A percentile compares a stretch with the other conserved stretches of the same genome.
Evolutionary conservation across 2,797 vertebrate genomes (phyloP).

Genomic region (Eulemur coronatus): DNA sequence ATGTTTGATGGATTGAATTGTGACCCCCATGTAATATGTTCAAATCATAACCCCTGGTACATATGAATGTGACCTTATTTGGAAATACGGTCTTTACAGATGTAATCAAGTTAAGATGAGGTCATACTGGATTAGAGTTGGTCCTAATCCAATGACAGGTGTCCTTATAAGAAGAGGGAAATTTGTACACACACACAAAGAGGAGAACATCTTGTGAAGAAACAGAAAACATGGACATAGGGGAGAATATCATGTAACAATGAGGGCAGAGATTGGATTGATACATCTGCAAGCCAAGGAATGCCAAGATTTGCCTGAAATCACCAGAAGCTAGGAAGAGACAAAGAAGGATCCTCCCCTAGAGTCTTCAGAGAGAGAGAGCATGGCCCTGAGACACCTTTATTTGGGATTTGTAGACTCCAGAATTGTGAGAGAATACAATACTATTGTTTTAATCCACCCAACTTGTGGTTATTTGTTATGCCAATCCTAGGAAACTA

Average conservation of each 20-base stretch:
- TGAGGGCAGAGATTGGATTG: neutral
- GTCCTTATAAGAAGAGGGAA: neutral
- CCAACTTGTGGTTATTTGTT: neutral
- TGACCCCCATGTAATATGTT: neutral
- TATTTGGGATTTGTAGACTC: neutral
- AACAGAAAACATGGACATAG: neutral
- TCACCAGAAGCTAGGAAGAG: neutral
- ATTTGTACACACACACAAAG: neutral
- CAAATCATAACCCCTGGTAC: neutral
- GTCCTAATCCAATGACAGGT: neutral
- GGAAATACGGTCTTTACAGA: slow-evolving; percentile 4
- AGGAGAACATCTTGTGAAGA: neutral
- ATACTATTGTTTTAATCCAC: neutral
- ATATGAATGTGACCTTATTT: neutral
- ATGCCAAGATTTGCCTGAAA: neutral
- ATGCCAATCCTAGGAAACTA: neutral
- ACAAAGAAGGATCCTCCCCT: neutral
- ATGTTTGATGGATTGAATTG: neutral
- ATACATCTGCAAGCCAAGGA: neutral
- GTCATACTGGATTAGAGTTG: neutral
- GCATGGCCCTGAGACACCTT: neutral
- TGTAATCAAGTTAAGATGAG: slow-evolving; percentile 20
- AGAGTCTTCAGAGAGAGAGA: neutral
- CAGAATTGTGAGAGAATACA: neutral
- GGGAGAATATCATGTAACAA: neutral